A percentile compares a stretch with the other conserved stretches of the same genome.
phyloP scores from a whole-genome alignment of 2,113 vertebrate species.

The Sitta europaea region DNA sequence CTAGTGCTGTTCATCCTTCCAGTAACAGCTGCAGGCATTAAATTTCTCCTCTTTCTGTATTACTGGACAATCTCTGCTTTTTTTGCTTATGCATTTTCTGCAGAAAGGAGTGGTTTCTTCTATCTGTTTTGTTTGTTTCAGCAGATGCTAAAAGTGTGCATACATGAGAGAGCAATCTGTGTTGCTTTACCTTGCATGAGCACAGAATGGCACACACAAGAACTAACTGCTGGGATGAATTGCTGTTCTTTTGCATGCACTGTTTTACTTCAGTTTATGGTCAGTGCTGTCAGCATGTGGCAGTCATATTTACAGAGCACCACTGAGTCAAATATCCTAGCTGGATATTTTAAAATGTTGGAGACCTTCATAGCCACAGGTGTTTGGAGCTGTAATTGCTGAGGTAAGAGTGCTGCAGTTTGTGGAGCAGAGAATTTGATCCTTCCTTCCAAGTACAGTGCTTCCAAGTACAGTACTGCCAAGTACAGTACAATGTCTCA shows the following conservation, averaged over 20 bases:
- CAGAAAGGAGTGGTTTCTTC: not conserved
- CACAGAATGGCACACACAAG: rapidly evolving
- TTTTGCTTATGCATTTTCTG: not conserved
- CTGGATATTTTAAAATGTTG: not conserved
- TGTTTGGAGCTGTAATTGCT: not conserved
- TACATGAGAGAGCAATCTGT: not conserved
- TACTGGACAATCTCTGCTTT: not conserved
- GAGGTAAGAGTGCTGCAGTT: not conserved
- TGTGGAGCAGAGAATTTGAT: not conserved
- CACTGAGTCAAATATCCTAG: not conserved
- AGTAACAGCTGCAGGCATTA: not conserved
- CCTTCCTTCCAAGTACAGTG: not conserved
- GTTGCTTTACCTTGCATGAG: not conserved
- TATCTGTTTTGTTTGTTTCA: not conserved
- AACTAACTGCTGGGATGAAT: not conserved
- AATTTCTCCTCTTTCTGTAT: not conserved
- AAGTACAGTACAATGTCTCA: no score
- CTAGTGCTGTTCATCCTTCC: not conserved
- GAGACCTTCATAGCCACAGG: not conserved
- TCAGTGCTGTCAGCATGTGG: not conserved
- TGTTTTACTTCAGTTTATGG: not conserved
- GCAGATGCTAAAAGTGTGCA: not conserved
- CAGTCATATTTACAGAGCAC: not conserved
- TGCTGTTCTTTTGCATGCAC: not conserved
- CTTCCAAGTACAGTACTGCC: no score